A percentile compares a stretch with the other conserved stretches of the same genome.
phyloP scores from a whole-genome alignment of 2,113 vertebrate species.

The Shinisaurus crocodilurus region DNA sequence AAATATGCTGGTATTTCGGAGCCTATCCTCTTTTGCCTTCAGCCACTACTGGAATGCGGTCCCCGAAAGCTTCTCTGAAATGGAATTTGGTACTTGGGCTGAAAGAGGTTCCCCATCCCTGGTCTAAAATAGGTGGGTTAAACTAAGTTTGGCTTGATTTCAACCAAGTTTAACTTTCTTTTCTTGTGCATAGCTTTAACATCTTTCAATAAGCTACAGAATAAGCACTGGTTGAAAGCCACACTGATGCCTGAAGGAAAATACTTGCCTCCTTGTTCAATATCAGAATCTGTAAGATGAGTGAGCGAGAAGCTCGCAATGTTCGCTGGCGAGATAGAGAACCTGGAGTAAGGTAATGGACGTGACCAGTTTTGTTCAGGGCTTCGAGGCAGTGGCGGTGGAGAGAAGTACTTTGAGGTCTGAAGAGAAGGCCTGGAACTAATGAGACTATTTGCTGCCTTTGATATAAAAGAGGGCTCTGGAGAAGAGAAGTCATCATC shows the following conservation, averaged over 20 bases:
- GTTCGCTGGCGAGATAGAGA: constrained; percentile 95
- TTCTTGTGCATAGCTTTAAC: not conserved
- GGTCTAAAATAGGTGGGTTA: not conserved
- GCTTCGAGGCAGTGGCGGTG: constrained; percentile 77
- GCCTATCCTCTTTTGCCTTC: no score
- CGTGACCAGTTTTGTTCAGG: constrained; percentile 87
- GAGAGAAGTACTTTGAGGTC: constrained; percentile 85
- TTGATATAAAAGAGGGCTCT: constrained; percentile 85
- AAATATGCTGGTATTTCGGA: no score
- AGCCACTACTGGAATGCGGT: no score
- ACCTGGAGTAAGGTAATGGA: constrained; percentile 87
- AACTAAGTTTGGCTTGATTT: not conserved
- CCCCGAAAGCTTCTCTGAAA: no score
- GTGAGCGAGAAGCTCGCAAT: constrained; percentile 97
- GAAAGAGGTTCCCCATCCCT: not conserved
- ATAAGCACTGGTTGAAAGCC: not conserved
- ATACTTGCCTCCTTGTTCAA: constrained; percentile 93
- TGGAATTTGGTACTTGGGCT: no score
- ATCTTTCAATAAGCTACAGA: not conserved
- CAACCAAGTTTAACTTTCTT: not conserved
- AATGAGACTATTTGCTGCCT: constrained; percentile 77
- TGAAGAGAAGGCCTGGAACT: constrained; percentile 78
- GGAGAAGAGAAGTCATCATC: constrained; percentile 91
- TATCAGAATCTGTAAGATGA: constrained; percentile 95
- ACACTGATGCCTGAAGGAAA: not conserved